These are phyloP conservation scores for Muntiacus muntjak DNA, from an alignment of 2,113 vertebrate genomes.

Conservation along the genomic window DNA sequence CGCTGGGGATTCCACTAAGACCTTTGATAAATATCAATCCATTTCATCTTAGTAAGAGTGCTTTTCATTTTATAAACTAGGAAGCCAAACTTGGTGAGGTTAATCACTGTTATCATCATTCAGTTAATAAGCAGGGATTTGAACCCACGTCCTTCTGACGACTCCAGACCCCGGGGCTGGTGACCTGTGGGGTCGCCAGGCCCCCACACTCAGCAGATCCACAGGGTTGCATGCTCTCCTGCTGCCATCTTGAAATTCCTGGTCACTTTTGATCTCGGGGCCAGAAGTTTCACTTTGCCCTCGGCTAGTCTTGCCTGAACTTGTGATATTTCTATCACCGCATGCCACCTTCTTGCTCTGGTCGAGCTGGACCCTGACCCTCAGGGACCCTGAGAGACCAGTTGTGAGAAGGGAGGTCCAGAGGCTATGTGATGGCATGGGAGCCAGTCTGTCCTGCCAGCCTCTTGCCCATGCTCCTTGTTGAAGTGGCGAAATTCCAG, in stretches of 20 bases:
- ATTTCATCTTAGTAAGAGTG: not conserved
- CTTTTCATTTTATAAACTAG: not conserved
- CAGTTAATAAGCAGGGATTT: not conserved
- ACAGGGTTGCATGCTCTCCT: fast-evolving
- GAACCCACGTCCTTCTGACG: not conserved
- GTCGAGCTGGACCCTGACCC: not conserved
- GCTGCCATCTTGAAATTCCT: fast-evolving
- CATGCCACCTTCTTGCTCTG: not conserved
- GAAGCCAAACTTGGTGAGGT: not conserved
- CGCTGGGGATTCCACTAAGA: too few species aligned
- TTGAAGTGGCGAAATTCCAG: not conserved
- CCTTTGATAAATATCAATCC: fast-evolving
- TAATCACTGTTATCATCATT: fast-evolving
- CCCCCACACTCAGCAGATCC: not conserved
- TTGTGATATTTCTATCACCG: fast-evolving
- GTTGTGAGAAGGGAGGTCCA: not conserved
- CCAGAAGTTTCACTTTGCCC: fast-evolving
- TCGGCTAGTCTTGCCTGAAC: not conserved
- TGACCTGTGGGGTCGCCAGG: fast-evolving
- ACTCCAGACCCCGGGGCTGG: not conserved
- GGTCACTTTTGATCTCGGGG: not conserved
- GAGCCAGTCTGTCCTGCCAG: fast-evolving
- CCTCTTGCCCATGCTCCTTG: not conserved
- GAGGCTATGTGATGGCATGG: fast-evolving
- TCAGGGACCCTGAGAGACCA: fast-evolving